Evolutionary conservation across 2,888 invertebrate species (phyloP).

Genomic region (Xestia sexstrigata): DNA sequence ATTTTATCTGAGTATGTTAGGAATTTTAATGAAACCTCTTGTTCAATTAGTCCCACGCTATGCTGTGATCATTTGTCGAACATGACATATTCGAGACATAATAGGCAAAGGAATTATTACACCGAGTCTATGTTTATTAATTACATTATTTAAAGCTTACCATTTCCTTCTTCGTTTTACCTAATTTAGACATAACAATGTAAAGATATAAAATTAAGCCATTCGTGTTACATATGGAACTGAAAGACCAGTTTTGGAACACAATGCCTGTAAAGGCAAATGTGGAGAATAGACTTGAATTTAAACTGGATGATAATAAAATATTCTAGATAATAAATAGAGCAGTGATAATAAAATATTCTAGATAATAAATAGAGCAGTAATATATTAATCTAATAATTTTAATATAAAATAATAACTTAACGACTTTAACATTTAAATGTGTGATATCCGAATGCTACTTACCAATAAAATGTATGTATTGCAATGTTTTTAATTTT

Average conservation of each 20-base stretch:
- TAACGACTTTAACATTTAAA: background rate
- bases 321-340: background rate
- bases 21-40: constrained; percentile 58
- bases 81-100: constrained; percentile 55
- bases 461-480: constrained; percentile 15
- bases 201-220: constrained; percentile 9
- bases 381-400: too few relatives aligned
- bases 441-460: constrained; percentile 11
- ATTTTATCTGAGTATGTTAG: constrained; percentile 35
- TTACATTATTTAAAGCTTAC: constrained; percentile 23
- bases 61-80: constrained; percentile 58
- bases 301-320: background rate
- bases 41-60: constrained; percentile 47
- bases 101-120: constrained; percentile 55
- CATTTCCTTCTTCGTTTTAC: constrained; percentile 24
- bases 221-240: constrained; percentile 9
- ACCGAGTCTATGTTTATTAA: constrained; percentile 47
- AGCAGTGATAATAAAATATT: background rate
- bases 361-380: background rate
- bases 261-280: background rate
- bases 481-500: constrained; percentile 45
- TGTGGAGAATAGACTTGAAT: background rate
- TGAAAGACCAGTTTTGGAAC: constrained; percentile 12
- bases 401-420: background rate
- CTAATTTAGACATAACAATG: constrained; percentile 38